phyloP scores from a whole-genome alignment of 2,797 vertebrate genomes.

The Crenichthys baileyi region DNA sequence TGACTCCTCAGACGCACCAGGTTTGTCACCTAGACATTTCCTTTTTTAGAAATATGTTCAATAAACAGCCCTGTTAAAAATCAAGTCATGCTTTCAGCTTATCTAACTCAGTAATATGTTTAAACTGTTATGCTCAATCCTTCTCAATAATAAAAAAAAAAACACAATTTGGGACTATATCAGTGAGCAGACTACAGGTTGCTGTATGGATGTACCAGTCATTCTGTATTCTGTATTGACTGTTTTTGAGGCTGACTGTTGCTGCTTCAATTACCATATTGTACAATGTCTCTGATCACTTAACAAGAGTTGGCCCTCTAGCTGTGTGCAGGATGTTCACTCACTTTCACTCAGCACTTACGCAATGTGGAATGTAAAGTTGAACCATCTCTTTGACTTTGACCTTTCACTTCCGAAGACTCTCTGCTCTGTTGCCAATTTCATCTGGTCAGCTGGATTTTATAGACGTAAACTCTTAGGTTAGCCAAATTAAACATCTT shows the following conservation, averaged over 20 bases:
- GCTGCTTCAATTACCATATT: neutral
- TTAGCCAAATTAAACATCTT: neutral
- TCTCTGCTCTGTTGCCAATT: too few species aligned
- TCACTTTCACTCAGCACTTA: neutral
- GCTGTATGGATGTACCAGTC: too few species aligned
- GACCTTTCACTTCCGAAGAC: too few species aligned
- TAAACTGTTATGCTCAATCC: too few species aligned
- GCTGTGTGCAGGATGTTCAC: neutral
- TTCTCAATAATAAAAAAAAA: too few species aligned
- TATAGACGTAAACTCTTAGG: neutral
- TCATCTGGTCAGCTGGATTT: neutral
- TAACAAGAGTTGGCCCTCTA: neutral
- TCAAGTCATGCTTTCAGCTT: neutral
- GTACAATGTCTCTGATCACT: neutral
- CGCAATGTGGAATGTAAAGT: neutral
- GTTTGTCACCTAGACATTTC: neutral
- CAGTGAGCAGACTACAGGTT: too few species aligned
- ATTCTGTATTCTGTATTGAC: too few species aligned
- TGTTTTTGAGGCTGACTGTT: neutral
- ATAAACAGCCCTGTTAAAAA: neutral
- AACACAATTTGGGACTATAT: too few species aligned
- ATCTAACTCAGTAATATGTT: neutral
- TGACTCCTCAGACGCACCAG: neutral
- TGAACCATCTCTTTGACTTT: too few species aligned
- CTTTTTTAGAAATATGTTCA: neutral